Percentiles rank a stretch among this genome's conserved stretches.
phyloP scores from a whole-genome alignment of 2,113 vertebrate genomes.

The Nannobrachium achirus region DNA sequence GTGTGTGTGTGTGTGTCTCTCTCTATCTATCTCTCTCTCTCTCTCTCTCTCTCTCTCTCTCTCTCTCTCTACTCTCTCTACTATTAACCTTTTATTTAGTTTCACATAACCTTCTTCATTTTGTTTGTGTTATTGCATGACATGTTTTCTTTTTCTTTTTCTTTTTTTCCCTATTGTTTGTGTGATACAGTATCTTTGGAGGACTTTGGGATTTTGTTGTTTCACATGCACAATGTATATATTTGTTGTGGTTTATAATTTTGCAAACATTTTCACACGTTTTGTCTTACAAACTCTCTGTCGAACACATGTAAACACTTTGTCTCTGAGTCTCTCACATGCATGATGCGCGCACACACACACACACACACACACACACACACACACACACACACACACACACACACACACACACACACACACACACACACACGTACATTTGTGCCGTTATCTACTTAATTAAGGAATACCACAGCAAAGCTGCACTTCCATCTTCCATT shows the following conservation, averaged over 20 bases:
- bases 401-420: slow-evolving; percentile 5
- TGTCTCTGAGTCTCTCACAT: neutral
- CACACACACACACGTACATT: neutral
- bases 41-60: neutral
- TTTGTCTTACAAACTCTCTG: no score
- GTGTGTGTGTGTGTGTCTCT: neutral
- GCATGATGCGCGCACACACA: neutral
- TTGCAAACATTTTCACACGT: no score
- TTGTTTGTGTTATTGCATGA: neutral
- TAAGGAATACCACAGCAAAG: no score
- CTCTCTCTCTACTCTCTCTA: neutral
- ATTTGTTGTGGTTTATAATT: no score
- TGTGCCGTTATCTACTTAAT: no score
- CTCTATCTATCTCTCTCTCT: neutral
- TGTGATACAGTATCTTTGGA: neutral
- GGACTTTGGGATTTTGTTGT: neutral
- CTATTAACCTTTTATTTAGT: neutral
- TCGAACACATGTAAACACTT: no score
- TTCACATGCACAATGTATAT: no score
- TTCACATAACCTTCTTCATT: neutral
- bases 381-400: slow-evolving; percentile 1
- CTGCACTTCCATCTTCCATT: no score
- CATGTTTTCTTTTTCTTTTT: neutral
- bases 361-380: slow-evolving; percentile 4
- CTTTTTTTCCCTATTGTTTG: neutral